Conservation (phyloP, 2,113 vertebrate species). For the Coreoperca whiteheadi region DNA sequence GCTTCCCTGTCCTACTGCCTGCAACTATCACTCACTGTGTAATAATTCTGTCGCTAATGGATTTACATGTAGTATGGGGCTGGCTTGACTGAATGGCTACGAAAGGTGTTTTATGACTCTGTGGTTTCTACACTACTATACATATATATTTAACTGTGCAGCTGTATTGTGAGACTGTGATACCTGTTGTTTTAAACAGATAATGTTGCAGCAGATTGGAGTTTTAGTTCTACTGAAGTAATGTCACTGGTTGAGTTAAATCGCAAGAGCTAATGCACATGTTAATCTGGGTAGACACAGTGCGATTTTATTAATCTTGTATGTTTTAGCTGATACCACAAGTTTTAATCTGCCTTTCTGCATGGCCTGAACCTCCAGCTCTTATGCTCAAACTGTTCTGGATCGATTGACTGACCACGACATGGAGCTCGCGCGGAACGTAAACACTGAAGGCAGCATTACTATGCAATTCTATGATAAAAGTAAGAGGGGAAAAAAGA, state of each 20-base stretch:
- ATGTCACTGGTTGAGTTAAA: neutral
- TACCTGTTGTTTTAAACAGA: neutral
- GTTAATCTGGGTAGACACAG: neutral
- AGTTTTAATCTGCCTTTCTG: too few relatives aligned
- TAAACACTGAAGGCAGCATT: too few relatives aligned
- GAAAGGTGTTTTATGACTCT: slow-evolving; percentile 41
- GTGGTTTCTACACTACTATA: slow-evolving; percentile 25
- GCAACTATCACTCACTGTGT: slow-evolving; percentile 65
- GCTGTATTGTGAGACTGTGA: neutral
- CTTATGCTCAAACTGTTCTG: too few relatives aligned
- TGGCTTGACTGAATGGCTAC: slow-evolving; percentile 62
- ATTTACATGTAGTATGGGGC: slow-evolving; percentile 53
- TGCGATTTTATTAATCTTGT: too few relatives aligned
- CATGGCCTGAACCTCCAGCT: too few relatives aligned
- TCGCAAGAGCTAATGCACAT: neutral
- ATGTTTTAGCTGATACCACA: too few relatives aligned
- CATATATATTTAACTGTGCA: slow-evolving; percentile 16
- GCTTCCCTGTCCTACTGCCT: slow-evolving; percentile 68
- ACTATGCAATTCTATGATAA: too few relatives aligned
- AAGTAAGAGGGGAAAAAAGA: too few relatives aligned
- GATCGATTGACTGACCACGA: too few relatives aligned
- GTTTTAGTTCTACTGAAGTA: slow-evolving; percentile 28
- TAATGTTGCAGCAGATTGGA: slow-evolving; percentile 52
- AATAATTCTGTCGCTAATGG: slow-evolving; percentile 52
- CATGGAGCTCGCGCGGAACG: too few relatives aligned